Evolutionary conservation across 2,797 vertebrate species (phyloP), one percentile per base, ranked within the genome.

Genomic region (Myiothlypis chrysogaster): DNA sequence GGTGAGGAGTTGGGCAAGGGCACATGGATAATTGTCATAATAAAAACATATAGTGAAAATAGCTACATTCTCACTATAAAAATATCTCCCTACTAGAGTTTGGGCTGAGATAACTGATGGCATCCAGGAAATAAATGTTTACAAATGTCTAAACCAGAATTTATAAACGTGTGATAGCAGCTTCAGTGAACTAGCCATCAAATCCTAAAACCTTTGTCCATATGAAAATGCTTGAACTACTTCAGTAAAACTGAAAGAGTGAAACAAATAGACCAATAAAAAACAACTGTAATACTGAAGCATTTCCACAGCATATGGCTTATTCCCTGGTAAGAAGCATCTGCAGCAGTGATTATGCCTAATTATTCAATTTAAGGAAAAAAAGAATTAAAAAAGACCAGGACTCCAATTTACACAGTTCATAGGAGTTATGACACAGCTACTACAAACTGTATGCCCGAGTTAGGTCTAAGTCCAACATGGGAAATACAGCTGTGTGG

Each of bases 71-170:
- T 84, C 2, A 0, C 25, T 47, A 37, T 69, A 81, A 90, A 91
- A 90, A 71, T 81, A 75, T 34, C 59, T 84, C 43, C 41, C 3
- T 72, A 24, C 4, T n/a, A 41, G 47, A 60, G 17, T 53, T 10
- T 56, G 63, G 57, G 25, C 41, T 89, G 78, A 77, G 53, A 24
- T 81, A 46, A 88, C 25, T 1, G 4, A 37, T 41, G 39, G 19
- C 56, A 88, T 90, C 25, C 47, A 52, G 70, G 83, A 90, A 94
- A 79, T 47, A 87, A 87, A 89, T n/a, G 34, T 82, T 95, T 91
- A 49, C 66, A 79, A 69, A 43, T 2, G 5, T 70, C 80, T 73
- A 60, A 81, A 65, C 17, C 32, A 82, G 80, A 83, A 70, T 82
- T 92, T 59, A 76, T 49, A 70, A 87, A 82, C 22, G 34, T 20